phyloP scores from a whole-genome alignment of 2,888 invertebrate species.

The Orchesella flavescens region DNA sequence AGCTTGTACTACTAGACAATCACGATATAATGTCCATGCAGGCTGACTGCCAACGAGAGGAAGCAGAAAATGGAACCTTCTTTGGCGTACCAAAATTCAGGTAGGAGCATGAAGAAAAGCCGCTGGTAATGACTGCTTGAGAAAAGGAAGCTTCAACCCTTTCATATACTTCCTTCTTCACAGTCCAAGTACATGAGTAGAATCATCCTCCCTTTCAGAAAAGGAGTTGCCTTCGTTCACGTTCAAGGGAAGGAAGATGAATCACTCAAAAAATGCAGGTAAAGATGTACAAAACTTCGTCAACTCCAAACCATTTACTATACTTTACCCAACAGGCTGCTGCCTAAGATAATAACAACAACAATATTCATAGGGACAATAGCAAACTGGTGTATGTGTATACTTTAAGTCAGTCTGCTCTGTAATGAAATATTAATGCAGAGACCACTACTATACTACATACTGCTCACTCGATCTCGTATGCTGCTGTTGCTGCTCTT shows the following conservation, averaged over 20 bases:
- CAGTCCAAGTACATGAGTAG: constrained; percentile 33
- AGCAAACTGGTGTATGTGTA: constrained; percentile 1
- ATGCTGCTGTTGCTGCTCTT: not conserved
- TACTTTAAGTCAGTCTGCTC: not conserved
- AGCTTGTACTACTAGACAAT: too few relatives aligned
- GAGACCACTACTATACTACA: not conserved
- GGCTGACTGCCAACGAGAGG: constrained; percentile 35
- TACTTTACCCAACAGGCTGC: constrained; percentile 20
- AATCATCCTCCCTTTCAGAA: constrained; percentile 60
- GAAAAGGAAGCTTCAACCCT: constrained; percentile 59
- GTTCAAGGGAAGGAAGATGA: constrained; percentile 60
- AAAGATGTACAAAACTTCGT: constrained; percentile 48
- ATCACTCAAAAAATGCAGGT: constrained; percentile 50
- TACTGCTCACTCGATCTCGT: not conserved
- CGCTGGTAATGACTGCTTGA: not conserved
- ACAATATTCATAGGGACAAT: constrained; percentile 10
- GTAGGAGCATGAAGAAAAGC: not conserved
- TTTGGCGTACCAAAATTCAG: not conserved
- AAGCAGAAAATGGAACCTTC: constrained; percentile 40
- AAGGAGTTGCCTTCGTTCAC: constrained; percentile 57
- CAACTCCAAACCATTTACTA: constrained; percentile 20
- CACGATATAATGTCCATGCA: not conserved
- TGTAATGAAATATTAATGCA: too few relatives aligned
- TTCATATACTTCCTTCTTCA: constrained; percentile 51
- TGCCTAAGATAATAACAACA: constrained; percentile 42